phyloP scores from a whole-genome alignment of 2,888 invertebrate species.

The Pseudanteris insignis region DNA sequence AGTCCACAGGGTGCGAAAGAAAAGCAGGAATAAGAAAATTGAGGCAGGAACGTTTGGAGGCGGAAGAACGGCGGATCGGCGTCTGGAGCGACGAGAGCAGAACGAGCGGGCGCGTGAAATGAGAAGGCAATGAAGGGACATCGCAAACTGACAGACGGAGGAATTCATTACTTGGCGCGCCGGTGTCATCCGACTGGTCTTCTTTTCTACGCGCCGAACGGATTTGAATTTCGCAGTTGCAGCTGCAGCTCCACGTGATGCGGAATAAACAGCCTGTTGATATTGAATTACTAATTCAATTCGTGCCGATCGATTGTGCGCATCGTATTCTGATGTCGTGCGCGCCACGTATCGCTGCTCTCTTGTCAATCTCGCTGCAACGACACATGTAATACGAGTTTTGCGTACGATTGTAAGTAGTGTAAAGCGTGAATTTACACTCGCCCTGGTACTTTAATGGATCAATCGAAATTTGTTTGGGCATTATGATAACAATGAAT shows the following conservation, averaged over 20 bases:
- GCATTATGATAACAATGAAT: too few relatives aligned
- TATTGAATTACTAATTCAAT: slow-evolving; percentile 54
- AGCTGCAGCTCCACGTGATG: slow-evolving; percentile 49
- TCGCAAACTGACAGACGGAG: slow-evolving; percentile 35
- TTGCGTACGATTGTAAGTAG: too few relatives aligned
- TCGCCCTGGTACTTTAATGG: too few relatives aligned
- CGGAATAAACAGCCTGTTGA: slow-evolving; percentile 49
- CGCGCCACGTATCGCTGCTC: slow-evolving; percentile 11
- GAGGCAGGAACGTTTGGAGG: background rate
- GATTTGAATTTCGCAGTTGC: slow-evolving; percentile 53
- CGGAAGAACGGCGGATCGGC: slow-evolving; percentile 1
- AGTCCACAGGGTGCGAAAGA: too few relatives aligned
- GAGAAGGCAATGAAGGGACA: slow-evolving; percentile 24
- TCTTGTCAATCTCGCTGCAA: background rate
- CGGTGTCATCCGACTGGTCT: slow-evolving; percentile 41
- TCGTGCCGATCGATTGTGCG: slow-evolving; percentile 48
- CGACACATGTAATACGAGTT: background rate
- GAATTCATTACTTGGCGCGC: slow-evolving; percentile 33
- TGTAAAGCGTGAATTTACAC: too few relatives aligned
- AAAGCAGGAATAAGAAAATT: slow-evolving; percentile 1
- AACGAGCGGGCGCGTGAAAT: slow-evolving; percentile 8
- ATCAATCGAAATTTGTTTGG: too few relatives aligned
- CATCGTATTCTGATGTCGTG: slow-evolving; percentile 18
- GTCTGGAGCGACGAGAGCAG: slow-evolving; percentile 3
- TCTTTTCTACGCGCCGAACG: slow-evolving; percentile 30